A percentile compares a stretch with the other conserved stretches of the same genome.
These are phyloP conservation scores for Moxostoma hubbsi DNA, from an alignment of 2,797 vertebrate genomes.

Conservation along the genomic window DNA sequence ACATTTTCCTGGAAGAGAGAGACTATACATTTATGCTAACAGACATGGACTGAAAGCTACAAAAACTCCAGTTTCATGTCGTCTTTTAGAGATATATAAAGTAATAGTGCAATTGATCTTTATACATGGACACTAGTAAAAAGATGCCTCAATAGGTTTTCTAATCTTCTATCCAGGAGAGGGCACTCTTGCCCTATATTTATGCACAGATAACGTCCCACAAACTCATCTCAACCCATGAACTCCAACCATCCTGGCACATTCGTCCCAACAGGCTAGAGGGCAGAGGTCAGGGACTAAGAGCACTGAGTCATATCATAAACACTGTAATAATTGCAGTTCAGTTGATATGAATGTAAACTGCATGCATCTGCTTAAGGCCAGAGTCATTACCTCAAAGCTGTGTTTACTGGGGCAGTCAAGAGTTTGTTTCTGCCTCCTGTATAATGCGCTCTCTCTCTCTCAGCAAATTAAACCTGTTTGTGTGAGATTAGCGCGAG, in stretches of 20 bases:
- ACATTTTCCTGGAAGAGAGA: too few relatives aligned
- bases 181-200: neutral
- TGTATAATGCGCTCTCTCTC: neutral
- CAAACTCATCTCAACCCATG: neutral
- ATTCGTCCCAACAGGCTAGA: neutral
- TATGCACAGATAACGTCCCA: neutral
- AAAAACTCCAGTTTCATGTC: too few relatives aligned
- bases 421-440: constrained; percentile 11
- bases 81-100: too few relatives aligned
- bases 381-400: constrained; percentile 6
- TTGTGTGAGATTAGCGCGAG: constrained; percentile 36
- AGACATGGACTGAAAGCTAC: too few relatives aligned
- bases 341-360: neutral
- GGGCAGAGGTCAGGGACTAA: neutral
- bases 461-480: constrained; percentile 42
- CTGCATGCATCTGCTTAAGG: neutral
- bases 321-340: neutral
- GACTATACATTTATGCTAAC: too few relatives aligned
- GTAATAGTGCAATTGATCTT: too few relatives aligned
- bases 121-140: neutral
- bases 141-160: too few relatives aligned
- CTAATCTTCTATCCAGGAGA: constrained; percentile 24
- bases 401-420: neutral
- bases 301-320: too few relatives aligned
- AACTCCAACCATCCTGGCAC: neutral